phyloP scores from a whole-genome alignment of 2,888 invertebrate species.

The Dynastes grantii region DNA sequence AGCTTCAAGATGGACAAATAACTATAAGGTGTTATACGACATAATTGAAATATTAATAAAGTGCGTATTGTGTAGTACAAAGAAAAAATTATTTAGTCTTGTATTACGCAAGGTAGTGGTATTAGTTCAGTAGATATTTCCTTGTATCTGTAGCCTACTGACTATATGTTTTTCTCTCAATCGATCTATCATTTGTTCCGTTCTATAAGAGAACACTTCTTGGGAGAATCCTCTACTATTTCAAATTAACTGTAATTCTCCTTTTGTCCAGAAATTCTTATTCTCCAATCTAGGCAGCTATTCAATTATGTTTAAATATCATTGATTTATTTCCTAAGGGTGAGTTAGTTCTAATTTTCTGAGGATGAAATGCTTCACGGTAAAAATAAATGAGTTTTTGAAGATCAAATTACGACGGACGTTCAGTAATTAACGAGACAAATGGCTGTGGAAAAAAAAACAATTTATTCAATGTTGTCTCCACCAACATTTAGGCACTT shows the following conservation, averaged over 20 bases:
- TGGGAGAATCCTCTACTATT: background rate
- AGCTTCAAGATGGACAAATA: too few relatives aligned
- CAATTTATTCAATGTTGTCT: too few relatives aligned
- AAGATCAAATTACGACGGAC: too few relatives aligned
- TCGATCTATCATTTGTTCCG: too few relatives aligned
- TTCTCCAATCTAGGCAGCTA: background rate
- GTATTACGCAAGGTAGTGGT: background rate
- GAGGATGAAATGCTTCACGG: too few relatives aligned
- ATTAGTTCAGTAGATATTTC: conserved; percentile 6
- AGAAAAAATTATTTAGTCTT: background rate
- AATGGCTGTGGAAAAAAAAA: too few relatives aligned
- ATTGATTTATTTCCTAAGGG: background rate
- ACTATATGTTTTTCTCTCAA: background rate
- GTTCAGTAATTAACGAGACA: too few relatives aligned
- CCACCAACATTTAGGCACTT: too few relatives aligned
- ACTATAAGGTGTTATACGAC: too few relatives aligned
- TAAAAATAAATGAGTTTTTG: too few relatives aligned
- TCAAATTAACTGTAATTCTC: background rate
- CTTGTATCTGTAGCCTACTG: background rate
- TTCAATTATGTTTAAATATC: background rate
- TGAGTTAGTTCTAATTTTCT: background rate
- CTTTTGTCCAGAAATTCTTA: background rate
- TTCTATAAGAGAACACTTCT: too few relatives aligned
- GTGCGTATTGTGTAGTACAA: background rate
- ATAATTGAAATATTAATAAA: too few relatives aligned